A percentile compares a stretch with the other conserved stretches of the same genome.
These are phyloP conservation scores for Tachysurus fulvidraco DNA, from an alignment of 2,113 vertebrate genomes.

Conservation along the genomic window DNA sequence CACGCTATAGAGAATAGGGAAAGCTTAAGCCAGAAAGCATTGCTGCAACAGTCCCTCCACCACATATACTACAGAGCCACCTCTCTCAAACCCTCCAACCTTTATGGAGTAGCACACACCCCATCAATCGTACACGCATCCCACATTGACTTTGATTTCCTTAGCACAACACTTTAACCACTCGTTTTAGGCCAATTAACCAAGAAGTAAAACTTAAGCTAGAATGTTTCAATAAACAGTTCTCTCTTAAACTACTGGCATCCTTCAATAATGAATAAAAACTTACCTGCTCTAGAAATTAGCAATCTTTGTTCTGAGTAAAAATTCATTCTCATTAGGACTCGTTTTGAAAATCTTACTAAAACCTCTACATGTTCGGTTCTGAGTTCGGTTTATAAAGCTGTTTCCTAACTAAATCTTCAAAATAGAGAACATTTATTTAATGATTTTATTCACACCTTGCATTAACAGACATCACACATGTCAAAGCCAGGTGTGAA, in stretches of 20 bases:
- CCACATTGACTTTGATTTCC: neutral
- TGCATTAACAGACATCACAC: neutral
- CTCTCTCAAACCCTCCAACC: conserved; percentile 18
- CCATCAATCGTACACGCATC: neutral
- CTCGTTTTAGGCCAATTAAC: neutral
- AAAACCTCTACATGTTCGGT: neutral
- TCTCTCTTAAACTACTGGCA: neutral
- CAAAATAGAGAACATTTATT: neutral
- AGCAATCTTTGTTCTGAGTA: neutral
- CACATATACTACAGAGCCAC: conserved; percentile 5
- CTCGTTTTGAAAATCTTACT: neutral
- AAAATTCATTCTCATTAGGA: neutral
- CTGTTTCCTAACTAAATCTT: neutral
- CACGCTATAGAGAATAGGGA: neutral
- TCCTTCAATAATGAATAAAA: too few relatives aligned
- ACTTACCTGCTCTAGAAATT: neutral
- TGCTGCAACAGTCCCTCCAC: conserved; percentile 40
- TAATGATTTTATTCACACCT: neutral
- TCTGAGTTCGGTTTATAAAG: neutral
- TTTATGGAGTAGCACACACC: conserved; percentile 1
- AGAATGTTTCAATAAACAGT: neutral
- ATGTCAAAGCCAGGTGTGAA: neutral
- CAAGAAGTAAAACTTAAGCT: neutral
- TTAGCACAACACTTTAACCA: neutral
- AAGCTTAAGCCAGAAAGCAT: conserved; percentile 32